Evolutionary conservation across 2,113 vertebrate species (phyloP).

Genomic region (Rhombomys opimus): DNA sequence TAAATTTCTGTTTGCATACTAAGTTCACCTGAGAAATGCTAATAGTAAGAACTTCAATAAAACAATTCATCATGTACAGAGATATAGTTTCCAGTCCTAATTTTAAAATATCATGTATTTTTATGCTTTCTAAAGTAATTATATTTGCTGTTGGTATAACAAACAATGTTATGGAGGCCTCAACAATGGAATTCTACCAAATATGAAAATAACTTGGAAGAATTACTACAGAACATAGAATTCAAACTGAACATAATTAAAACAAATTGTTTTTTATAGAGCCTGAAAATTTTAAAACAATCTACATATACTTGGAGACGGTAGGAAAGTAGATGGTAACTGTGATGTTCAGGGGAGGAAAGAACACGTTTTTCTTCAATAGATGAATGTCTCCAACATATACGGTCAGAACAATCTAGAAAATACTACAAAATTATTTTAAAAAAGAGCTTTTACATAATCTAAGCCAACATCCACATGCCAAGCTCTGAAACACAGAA

Average conservation of each 20-base stretch:
- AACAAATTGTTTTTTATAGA: not conserved
- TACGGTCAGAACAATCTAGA: not conserved
- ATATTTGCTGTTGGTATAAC: not conserved
- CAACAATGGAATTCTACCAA: not conserved
- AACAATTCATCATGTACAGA: not conserved
- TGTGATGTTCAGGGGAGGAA: accelerated
- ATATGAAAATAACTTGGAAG: not conserved
- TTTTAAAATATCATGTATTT: not conserved
- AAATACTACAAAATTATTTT: not conserved
- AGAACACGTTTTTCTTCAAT: not conserved
- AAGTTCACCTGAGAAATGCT: not conserved
- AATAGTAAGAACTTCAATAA: not conserved
- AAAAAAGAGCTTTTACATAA: not conserved
- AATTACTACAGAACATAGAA: not conserved
- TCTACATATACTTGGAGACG: not conserved
- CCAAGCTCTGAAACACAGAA: not conserved
- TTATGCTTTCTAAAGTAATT: not conserved
- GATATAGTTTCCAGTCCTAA: not conserved
- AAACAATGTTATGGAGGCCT: not conserved
- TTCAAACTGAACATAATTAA: not conserved
- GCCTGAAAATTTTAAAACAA: not conserved
- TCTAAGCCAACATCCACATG: not conserved
- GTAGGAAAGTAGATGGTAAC: not conserved
- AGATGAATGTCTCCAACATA: not conserved
- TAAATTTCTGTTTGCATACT: not conserved